These are phyloP conservation scores for Ips typographus DNA, from an alignment of 1,140 invertebrate genomes.

Conservation along the genomic window DNA sequence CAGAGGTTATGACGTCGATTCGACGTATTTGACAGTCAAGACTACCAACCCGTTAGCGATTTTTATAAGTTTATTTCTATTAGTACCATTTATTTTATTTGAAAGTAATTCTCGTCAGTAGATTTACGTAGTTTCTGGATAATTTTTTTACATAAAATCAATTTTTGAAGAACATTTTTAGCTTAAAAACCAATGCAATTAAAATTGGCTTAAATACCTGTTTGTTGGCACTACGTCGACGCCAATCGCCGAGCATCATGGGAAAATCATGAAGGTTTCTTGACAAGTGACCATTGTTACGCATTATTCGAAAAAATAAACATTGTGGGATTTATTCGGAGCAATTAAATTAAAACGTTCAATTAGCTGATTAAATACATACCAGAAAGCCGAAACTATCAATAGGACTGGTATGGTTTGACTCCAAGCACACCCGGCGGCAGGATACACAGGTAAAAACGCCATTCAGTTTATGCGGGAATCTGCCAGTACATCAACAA, in stretches of 20 bases:
- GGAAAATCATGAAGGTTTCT: slow-evolving; percentile 49
- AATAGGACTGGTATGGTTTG: too few species aligned
- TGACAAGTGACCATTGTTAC: slow-evolving; percentile 50
- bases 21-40: neutral
- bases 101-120: neutral
- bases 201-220: slow-evolving; percentile 28
- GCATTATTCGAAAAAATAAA: slow-evolving; percentile 42
- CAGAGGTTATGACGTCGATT: neutral
- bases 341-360: too few species aligned
- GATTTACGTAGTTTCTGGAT: neutral
- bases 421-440: neutral
- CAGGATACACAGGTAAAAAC: neutral
- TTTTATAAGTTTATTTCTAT: neutral
- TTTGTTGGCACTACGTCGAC: slow-evolving; percentile 49
- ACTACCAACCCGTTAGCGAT: neutral
- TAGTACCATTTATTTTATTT: neutral
- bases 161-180: neutral
- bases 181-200: neutral
- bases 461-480: neutral
- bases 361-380: too few species aligned
- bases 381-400: too few species aligned
- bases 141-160: neutral
- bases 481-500: neutral
- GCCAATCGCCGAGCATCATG: slow-evolving; percentile 48
- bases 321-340: slow-evolving; percentile 6